These are phyloP conservation scores for Paraescarpia echinospica DNA, from an alignment of 1,140 invertebrate genomes.

Conservation along the genomic window DNA sequence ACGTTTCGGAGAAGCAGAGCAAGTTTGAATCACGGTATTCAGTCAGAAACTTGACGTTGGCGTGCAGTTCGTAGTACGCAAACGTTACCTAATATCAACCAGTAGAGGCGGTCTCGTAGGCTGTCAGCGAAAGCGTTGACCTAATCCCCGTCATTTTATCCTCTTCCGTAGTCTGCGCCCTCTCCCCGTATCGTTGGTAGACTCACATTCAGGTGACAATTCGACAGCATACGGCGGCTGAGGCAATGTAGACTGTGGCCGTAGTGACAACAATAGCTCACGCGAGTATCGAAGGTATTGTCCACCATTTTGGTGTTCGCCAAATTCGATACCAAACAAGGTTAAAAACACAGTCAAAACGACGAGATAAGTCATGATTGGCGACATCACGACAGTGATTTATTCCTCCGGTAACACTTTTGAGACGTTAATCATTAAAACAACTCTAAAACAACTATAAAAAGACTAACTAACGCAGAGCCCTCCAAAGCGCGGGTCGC, in stretches of 20 bases:
- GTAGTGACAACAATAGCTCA: too few relatives aligned
- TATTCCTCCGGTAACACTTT: background rate
- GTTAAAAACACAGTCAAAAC: background rate
- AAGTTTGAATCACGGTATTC: too few relatives aligned
- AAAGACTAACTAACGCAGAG: too few relatives aligned
- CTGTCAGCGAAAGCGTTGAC: background rate
- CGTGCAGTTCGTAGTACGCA: too few relatives aligned
- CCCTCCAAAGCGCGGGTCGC: background rate
- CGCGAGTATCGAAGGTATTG: too few relatives aligned
- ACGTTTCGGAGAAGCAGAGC: too few relatives aligned
- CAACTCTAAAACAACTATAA: too few relatives aligned
- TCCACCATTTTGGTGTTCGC: background rate
- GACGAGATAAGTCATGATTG: background rate
- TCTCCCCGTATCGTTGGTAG: background rate
- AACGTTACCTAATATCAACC: too few relatives aligned
- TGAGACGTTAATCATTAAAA: background rate
- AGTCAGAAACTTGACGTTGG: too few relatives aligned
- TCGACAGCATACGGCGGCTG: background rate
- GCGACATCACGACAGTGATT: background rate
- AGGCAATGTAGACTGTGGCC: background rate
- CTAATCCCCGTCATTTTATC: background rate
- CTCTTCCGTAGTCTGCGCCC: background rate
- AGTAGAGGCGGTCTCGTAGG: too few relatives aligned
- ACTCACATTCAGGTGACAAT: background rate
- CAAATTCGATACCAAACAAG: background rate